Evolutionary conservation across 2,888 invertebrate genomes (phyloP), one percentile per base, ranked within the genome.

Genomic region (Operophtera brumata): DNA sequence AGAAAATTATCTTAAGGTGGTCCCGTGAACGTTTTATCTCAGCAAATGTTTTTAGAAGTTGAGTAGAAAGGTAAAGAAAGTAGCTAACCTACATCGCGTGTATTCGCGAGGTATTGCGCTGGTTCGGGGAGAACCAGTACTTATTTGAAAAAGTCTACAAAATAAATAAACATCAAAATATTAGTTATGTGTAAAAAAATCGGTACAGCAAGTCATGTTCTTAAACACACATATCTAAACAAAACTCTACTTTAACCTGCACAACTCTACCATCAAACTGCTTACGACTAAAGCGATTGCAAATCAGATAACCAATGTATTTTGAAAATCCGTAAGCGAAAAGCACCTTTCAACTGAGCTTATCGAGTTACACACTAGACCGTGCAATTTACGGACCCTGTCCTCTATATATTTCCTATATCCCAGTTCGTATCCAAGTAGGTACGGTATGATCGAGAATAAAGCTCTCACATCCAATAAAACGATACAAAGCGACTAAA

Each of bases 341-440:
- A 57, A 52, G 50, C 36, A 56, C 51, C 56, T 57, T 47, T 57
- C 56, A 51, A 45, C 56, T 25, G 48, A 41, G 56, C 43, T 57
- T 57, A 57, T 57, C 52, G 56, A 57, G 56, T 57, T 57, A 57
- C 56, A 44, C 47, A 35, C 51, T 40, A 51, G 56, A 47, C 52
- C 52, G 47, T 52, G 37, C 56, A 57, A 57, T 57, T 57, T 47
- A 57, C 56, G 56, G 44, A 48, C 32, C n/a, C 30, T 3, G 40
- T 47, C 46, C 50, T 51, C 35, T 56, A 56, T 56, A 51, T 49
- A 51, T 52, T 52, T 46, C 28, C 41, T 46, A 41, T 46, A 41
- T 46, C 35, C 37, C 35, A 39, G 42, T 50, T 42, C n/a, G n/a
- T n/a, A n/a, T 55, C 41, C 14, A 32, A 43, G 37, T 39, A 37